phyloP scores from a whole-genome alignment of 2,113 vertebrate species.

The Dunckerocampus dactyliophorus region DNA sequence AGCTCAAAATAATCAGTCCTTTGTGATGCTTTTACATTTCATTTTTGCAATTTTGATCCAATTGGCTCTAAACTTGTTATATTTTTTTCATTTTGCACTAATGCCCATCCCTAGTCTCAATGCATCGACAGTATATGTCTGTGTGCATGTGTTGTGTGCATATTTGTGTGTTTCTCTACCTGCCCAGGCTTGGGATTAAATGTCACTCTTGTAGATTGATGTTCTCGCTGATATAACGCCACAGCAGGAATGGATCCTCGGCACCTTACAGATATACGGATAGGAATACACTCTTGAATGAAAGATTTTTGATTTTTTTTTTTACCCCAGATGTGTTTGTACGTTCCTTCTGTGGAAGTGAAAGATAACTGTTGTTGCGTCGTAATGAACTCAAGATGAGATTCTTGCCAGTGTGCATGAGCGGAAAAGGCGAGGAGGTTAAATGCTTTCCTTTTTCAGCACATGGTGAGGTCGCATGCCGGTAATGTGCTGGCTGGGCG shows the following conservation, averaged over 20 bases:
- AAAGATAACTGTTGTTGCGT: constrained; percentile 7
- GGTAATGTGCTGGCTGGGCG: constrained; percentile 55
- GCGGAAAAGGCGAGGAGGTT: constrained; percentile 50
- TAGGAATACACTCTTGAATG: constrained; percentile 43
- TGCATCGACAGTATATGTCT: constrained; percentile 9
- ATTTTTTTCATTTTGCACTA: background rate
- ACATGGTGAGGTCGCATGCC: constrained; percentile 42
- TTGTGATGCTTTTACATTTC: no score
- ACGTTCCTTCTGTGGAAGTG: background rate
- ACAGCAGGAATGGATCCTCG: constrained; percentile 49
- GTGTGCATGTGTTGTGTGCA: constrained; percentile 17
- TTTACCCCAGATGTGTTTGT: constrained; percentile 1
- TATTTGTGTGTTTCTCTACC: constrained; percentile 36
- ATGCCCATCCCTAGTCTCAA: background rate
- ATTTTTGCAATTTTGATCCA: no score
- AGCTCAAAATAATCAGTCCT: no score
- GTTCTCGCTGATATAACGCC: constrained; percentile 64
- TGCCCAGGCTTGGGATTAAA: constrained; percentile 71
- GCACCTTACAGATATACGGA: constrained; percentile 40
- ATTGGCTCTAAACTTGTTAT: no score
- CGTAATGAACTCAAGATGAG: constrained; percentile 25
- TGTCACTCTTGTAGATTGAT: constrained; percentile 74
- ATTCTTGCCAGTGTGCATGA: constrained; percentile 16
- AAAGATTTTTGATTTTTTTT: constrained; percentile 13
- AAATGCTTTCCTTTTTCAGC: constrained; percentile 55